Evolutionary conservation across 2,113 vertebrate genomes (phyloP).

Genomic region (Macrotis lagotis): DNA sequence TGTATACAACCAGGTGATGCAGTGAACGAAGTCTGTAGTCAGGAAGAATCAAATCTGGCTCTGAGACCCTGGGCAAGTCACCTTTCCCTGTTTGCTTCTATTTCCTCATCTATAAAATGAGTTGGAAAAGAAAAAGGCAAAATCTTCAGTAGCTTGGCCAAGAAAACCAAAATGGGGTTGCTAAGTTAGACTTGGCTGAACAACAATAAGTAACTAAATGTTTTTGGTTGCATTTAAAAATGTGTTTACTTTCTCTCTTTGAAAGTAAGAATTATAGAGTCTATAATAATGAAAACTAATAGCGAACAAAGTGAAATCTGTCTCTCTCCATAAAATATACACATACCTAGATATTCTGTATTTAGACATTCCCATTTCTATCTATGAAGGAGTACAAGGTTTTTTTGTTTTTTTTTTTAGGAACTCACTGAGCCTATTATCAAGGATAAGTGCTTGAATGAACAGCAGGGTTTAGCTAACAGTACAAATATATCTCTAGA

Average conservation of each 20-base stretch:
- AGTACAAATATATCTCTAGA: constrained; percentile 37
- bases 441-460: neutral
- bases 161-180: neutral
- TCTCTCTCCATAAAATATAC: neutral
- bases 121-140: neutral
- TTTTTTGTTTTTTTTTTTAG: too few relatives aligned
- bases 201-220: neutral
- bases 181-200: neutral
- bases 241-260: neutral
- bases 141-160: neutral
- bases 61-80: neutral
- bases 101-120: neutral
- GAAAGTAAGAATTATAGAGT: neutral
- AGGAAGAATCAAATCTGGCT: neutral
- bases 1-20: neutral
- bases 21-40: neutral
- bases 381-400: too few relatives aligned
- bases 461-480: neutral
- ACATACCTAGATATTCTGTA: constrained; percentile 9
- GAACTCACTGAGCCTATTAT: constrained; percentile 35
- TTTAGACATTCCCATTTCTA: constrained; percentile 3
- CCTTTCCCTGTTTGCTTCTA: neutral
- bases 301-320: neutral
- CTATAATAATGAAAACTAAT: neutral
- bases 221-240: neutral